These are phyloP conservation scores for Willowsia nigromaculata DNA, from an alignment of 2,888 invertebrate genomes.

Conservation along the genomic window DNA sequence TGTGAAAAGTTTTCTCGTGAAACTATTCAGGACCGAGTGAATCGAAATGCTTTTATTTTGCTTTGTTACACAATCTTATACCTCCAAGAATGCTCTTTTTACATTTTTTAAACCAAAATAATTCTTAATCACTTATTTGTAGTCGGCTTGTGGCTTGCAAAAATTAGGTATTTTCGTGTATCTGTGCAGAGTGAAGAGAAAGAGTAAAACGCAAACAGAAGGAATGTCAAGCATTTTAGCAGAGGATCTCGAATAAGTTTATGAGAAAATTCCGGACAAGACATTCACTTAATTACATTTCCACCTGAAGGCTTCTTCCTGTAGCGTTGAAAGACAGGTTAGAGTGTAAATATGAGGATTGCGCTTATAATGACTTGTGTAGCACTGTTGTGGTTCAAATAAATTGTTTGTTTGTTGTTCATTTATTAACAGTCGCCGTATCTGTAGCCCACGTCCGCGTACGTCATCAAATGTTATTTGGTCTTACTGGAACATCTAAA, in stretches of 20 bases:
- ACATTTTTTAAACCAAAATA: neutral
- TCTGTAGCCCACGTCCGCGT: neutral
- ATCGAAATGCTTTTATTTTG: neutral
- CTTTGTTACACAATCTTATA: neutral
- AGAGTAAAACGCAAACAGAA: slow-evolving; percentile 11
- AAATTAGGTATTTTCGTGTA: neutral
- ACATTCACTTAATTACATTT: slow-evolving; percentile 79
- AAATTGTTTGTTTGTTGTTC: slow-evolving; percentile 41
- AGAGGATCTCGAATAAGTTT: slow-evolving; percentile 69
- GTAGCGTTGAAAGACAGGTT: slow-evolving; percentile 12
- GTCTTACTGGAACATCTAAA: neutral
- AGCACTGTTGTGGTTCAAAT: slow-evolving; percentile 13
- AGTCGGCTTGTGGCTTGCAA: slow-evolving; percentile 16
- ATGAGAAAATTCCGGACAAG: slow-evolving; percentile 77
- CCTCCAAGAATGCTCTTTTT: neutral
- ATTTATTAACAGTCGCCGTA: neutral
- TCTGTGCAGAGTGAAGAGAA: neutral
- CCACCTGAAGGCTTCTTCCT: slow-evolving; percentile 73
- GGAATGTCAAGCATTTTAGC: slow-evolving; percentile 63
- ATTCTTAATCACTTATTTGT: neutral
- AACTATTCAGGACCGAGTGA: too few relatives aligned
- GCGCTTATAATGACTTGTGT: slow-evolving; percentile 17
- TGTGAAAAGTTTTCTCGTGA: too few relatives aligned
- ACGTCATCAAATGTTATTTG: neutral
- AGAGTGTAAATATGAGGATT: slow-evolving; percentile 43